Evolutionary conservation across 1,140 invertebrate genomes (phyloP).

Genomic region (Drosophila auraria): DNA sequence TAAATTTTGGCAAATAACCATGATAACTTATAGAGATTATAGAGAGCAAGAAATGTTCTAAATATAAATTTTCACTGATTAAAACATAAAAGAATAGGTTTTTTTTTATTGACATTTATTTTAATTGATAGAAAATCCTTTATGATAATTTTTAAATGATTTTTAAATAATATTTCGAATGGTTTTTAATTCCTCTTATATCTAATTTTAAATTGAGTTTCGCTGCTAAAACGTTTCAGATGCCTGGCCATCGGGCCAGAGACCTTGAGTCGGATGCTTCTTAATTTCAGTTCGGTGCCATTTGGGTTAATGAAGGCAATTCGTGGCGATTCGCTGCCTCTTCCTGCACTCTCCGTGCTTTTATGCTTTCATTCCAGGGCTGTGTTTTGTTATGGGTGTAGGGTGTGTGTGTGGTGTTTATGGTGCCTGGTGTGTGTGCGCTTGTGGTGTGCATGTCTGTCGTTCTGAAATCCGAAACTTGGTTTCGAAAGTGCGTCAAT

Average conservation of each 20-base stretch:
- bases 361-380: conserved; percentile 10
- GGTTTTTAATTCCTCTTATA: too few relatives aligned
- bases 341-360: background rate
- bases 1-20: too few relatives aligned
- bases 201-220: background rate
- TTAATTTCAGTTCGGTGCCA: background rate
- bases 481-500: conserved; percentile 66
- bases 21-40: too few relatives aligned
- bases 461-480: conserved; percentile 59
- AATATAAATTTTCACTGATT: too few relatives aligned
- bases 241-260: background rate
- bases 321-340: background rate
- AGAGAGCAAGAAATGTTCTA: too few relatives aligned
- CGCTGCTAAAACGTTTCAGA: background rate
- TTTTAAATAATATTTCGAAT: too few relatives aligned
- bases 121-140: too few relatives aligned
- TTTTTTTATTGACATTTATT: too few relatives aligned
- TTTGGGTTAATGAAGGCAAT: conserved; percentile 47
- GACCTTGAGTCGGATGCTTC: conserved; percentile 9
- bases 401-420: too few relatives aligned
- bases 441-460: background rate
- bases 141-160: too few relatives aligned
- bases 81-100: too few relatives aligned
- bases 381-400: conserved; percentile 1
- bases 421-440: background rate